Conservation (phyloP, 1,140 invertebrate genomes). For the Bradysia coprophila region DNA sequence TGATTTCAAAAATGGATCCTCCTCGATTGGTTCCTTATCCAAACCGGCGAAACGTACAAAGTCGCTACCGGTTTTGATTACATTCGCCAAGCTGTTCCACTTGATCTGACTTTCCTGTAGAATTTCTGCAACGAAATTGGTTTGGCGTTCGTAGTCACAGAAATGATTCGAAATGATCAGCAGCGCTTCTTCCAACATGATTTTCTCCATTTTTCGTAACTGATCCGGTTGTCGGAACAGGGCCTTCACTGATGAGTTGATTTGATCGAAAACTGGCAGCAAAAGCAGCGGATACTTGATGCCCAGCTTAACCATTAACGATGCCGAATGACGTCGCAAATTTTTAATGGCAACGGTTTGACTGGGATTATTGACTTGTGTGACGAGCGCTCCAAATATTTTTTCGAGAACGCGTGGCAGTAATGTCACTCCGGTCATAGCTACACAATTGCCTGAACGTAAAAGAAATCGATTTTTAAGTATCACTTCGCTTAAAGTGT, state of each 20-base stretch:
- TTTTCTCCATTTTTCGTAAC: slow-evolving; percentile 67
- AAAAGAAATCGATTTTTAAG: too few relatives aligned
- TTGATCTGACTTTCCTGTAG: slow-evolving; percentile 37
- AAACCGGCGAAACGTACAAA: slow-evolving; percentile 64
- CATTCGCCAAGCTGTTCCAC: slow-evolving; percentile 39
- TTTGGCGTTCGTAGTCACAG: slow-evolving; percentile 71
- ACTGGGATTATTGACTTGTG: slow-evolving; percentile 33
- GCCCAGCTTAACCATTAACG: slow-evolving; percentile 74
- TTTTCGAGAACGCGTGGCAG: slow-evolving; percentile 66
- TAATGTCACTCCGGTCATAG: slow-evolving; percentile 46
- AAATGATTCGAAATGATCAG: slow-evolving; percentile 76
- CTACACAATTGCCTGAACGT: slow-evolving; percentile 32
- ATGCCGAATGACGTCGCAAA: slow-evolving; percentile 71
- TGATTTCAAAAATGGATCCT: slow-evolving; percentile 15
- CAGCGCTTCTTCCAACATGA: slow-evolving; percentile 58
- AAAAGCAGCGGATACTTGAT: slow-evolving; percentile 67
- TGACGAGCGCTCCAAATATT: slow-evolving; percentile 66
- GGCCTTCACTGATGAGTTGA: slow-evolving; percentile 50
- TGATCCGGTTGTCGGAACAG: slow-evolving; percentile 40
- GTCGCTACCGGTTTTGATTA: slow-evolving; percentile 38
- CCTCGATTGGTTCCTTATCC: slow-evolving; percentile 38
- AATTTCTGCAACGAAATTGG: slow-evolving; percentile 62
- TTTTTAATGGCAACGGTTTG: slow-evolving; percentile 60
- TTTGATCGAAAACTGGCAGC: slow-evolving; percentile 71
- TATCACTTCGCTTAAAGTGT: too few relatives aligned